Evolutionary conservation across 2,113 vertebrate species (phyloP), one percentile per base, ranked within the genome.

Genomic region (Syrrhaptes paradoxus): DNA sequence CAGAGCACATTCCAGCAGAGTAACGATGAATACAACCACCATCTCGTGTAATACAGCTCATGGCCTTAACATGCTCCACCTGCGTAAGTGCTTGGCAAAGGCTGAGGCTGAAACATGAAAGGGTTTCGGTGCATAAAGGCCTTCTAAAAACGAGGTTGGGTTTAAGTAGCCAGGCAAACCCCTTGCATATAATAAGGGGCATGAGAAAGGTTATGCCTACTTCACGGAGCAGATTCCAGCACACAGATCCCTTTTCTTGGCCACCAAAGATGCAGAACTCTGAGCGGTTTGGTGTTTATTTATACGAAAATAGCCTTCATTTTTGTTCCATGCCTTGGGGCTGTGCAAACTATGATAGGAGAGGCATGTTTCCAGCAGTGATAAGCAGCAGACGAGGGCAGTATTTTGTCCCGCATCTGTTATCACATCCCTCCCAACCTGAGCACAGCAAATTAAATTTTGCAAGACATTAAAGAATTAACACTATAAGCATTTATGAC

Each of bases 151-250:
- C 25, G 77, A 86, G 31, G 32, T 41, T 94, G 85, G 45, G 49
- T 85, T 83, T 78, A 95, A 87, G 94, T 48, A 89, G 89, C 52
- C 65, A 91, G 93, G 76, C 67, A 95, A 93, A 97, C 87, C 67
- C 78, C 72, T 94, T 12, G 18, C 93, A 96, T 95, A 95, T 70
- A 95, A 94, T 90, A 90, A 92, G 89, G 90, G 95, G 95, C 96
- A 97, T 97, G 96, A 96, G 95, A 96, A 97, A 96, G 90, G 96
- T 93, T 96, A 93, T 83, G 89, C 91, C 88, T 96, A 96, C 95
- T 95, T 86, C 93, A 91, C 0, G 0, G 20, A 86, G 88, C 75
- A 93, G 93, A 97, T 95, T 97, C 84, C 95, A 95, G 78, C 41
- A 94, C 83, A 96, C 17, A 91, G 93, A 91, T 94, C 75, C 58